Evolutionary conservation across 2,888 invertebrate species (phyloP), one percentile per base, ranked within the genome.

Genomic region (Elmis aenea): DNA sequence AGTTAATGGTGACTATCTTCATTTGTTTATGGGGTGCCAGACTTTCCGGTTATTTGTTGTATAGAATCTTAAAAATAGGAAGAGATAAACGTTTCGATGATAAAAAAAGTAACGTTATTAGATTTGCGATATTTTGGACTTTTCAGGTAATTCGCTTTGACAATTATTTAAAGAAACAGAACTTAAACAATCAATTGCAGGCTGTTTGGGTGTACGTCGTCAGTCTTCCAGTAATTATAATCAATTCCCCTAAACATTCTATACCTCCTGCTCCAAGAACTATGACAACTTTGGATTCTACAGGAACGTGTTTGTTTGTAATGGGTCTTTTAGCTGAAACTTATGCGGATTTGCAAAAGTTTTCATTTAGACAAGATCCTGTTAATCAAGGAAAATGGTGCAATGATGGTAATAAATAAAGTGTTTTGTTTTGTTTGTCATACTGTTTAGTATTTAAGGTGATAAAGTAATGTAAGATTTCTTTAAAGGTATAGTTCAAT

Each of bases 51-150:
- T 94, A 93, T 62, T 75, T 93, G 5, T 73, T 93, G n/a, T 93
- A 90, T 65, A 74, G 93, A 53, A 91, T 92, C 46, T 76, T 92
- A 43, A 90, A 90, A 68, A 85, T 92, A 50, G 92, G 92, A 10
- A 77, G 91, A 55, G 92, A 93, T 64, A 89, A 89, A 51, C 81
- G 90, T 58, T 93, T 93, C 59, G 90, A 91, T 59, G 92, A 92
- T 63, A 83, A 85, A 37, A 79, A 85, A 49, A 85, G 88, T 52
- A 92, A 91, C 60, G 80, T 85, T 10, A 79, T 91, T 32, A 75
- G 90, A 52, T 92, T 91, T 62, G 90, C 89, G n/a, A 83, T 90
- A 3, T 93, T 92, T 64, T 94, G 92, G 81, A 88, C 88, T 0
- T 93, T 93, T 66, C 86, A 87, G 76, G 86, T 85, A 69, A 64